phyloP scores from a whole-genome alignment of 2,888 invertebrate species.

The Epistrophe eligans region DNA sequence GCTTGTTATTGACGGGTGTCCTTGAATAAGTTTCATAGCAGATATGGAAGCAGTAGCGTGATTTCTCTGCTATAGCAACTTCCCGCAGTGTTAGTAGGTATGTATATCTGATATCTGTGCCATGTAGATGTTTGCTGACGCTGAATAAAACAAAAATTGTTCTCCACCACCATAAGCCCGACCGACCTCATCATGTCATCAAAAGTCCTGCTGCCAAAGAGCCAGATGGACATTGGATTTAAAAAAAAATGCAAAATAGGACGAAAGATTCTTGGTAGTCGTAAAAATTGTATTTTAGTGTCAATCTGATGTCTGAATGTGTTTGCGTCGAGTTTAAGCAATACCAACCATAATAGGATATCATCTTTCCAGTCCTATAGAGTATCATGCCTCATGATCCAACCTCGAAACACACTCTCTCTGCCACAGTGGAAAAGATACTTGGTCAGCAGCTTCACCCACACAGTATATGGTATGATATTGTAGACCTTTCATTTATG shows the following conservation, averaged over 20 bases:
- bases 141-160: constrained; percentile 54
- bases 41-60: neutral
- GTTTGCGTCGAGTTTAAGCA: constrained; percentile 40
- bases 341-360: constrained; percentile 44
- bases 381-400: neutral
- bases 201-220: constrained; percentile 13
- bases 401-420: neutral
- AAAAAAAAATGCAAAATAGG: constrained; percentile 45
- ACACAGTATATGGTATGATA: constrained; percentile 16
- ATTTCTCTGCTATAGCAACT: constrained; percentile 1
- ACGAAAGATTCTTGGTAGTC: constrained; percentile 40
- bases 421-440: neutral
- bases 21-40: constrained; percentile 44
- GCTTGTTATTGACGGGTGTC: constrained; percentile 66
- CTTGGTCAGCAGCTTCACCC: constrained; percentile 29
- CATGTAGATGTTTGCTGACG: constrained; percentile 56
- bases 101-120: neutral
- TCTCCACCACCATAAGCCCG: constrained; percentile 15
- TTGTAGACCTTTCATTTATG: constrained; percentile 22
- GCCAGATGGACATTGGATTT: constrained; percentile 52
- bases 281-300: constrained; percentile 64
- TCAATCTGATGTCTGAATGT: constrained; percentile 55
- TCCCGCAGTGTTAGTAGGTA: neutral
- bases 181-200: constrained; percentile 6
- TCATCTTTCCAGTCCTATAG: constrained; percentile 21